Percentiles rank a stretch among this genome's conserved stretches.
phyloP scores from a whole-genome alignment of 92 coral and sea anemone genomes.

The Desmophyllum pertusum region DNA sequence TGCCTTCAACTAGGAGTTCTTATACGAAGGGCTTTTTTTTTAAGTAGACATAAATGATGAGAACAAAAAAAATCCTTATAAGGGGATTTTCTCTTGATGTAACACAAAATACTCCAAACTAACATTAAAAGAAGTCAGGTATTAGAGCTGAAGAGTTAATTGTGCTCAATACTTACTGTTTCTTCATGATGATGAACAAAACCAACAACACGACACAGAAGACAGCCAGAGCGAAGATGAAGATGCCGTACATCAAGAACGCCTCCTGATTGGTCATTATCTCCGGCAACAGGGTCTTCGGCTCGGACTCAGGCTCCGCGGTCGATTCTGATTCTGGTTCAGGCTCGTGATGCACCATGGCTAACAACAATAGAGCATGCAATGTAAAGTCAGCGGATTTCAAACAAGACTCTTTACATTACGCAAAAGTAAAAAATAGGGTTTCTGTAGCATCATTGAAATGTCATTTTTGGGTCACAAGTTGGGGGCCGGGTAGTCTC shows the following conservation, averaged over 20 bases:
- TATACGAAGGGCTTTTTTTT: too few species aligned
- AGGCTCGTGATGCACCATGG: constrained; percentile 27
- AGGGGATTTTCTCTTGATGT: background rate
- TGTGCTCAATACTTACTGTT: constrained; percentile 43
- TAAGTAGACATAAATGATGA: background rate
- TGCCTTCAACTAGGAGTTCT: too few species aligned
- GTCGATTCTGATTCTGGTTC: constrained; percentile 26
- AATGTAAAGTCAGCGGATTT: background rate
- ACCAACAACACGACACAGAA: constrained; percentile 57
- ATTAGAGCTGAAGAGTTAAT: background rate
- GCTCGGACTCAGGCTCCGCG: constrained; percentile 57
- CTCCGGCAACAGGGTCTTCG: constrained; percentile 60
- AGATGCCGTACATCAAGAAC: constrained; percentile 53
- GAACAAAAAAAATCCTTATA: background rate
- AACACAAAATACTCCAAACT: background rate
- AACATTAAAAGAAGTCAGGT: background rate
- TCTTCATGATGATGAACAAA: constrained; percentile 42
- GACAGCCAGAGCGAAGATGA: constrained; percentile 62
- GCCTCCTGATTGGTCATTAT: constrained; percentile 72
- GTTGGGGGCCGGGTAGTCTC: too few species aligned
- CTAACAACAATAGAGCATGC: background rate
- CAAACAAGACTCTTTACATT: background rate
- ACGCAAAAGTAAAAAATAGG: background rate
- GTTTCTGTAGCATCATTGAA: background rate
- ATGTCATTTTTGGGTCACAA: too few species aligned